A percentile compares a stretch with the other conserved stretches of the same genome.
phyloP scores from a whole-genome alignment of 2,888 invertebrate genomes.

The Idaea biselata region DNA sequence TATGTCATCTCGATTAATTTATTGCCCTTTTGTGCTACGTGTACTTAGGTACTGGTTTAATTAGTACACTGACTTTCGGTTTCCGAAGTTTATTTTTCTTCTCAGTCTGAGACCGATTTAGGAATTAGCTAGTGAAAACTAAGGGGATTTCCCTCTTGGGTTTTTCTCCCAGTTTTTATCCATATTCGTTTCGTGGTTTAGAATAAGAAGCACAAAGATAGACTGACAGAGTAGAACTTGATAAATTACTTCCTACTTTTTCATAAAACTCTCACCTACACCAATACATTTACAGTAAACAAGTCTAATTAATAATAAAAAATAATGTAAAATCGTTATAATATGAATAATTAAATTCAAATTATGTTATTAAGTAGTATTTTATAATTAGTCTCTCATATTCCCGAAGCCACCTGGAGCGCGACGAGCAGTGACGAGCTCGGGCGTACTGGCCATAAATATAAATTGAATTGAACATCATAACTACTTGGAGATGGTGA shows the following conservation, averaged over 20 bases:
- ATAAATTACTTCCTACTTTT: not conserved
- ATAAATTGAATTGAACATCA: constrained; percentile 1
- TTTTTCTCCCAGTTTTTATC: too few species aligned
- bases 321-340: not conserved
- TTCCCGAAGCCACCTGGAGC: not conserved
- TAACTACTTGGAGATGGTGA: not conserved
- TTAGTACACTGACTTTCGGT: too few species aligned
- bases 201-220: not conserved
- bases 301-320: not conserved
- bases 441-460: not conserved
- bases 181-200: too few species aligned
- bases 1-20: not conserved
- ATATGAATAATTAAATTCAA: not conserved
- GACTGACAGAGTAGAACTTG: not conserved
- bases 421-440: not conserved
- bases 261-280: not conserved
- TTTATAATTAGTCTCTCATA: not conserved
- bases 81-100: too few species aligned
- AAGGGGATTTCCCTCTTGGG: too few species aligned
- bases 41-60: too few species aligned
- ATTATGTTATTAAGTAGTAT: not conserved
- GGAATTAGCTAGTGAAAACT: too few species aligned
- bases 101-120: too few species aligned
- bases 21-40: not conserved
- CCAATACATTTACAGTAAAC: not conserved